Conservation (phyloP, 64 coral and sea anemone species). For the Pachyseris speciosa region DNA sequence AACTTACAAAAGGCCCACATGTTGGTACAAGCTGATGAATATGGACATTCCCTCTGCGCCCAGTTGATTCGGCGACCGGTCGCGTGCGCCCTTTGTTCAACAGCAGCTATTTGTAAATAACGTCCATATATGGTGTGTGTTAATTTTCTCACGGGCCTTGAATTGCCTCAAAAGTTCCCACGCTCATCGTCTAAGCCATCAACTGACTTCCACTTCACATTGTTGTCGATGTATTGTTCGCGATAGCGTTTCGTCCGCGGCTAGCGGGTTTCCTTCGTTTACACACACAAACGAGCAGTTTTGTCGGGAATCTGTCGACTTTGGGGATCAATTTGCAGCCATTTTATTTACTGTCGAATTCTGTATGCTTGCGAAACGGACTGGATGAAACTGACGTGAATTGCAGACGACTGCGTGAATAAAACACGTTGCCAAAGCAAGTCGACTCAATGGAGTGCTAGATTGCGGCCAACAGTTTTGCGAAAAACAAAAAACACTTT, state of each 20-base stretch:
- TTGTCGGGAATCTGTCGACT: neutral
- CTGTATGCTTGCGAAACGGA: neutral
- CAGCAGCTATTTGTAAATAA: constrained; percentile 83
- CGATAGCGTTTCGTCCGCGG: constrained; percentile 42
- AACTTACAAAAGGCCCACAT: constrained; percentile 80
- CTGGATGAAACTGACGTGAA: neutral
- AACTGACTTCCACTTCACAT: constrained; percentile 73
- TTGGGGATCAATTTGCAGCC: neutral
- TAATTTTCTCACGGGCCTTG: constrained; percentile 98
- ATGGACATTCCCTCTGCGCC: constrained; percentile 76
- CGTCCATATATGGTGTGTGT: constrained; percentile 93
- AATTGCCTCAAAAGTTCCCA: constrained; percentile 98
- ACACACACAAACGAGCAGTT: neutral
- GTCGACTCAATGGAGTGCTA: constrained; percentile 26
- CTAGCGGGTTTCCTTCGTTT: constrained; percentile 7
- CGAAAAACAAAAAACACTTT: neutral
- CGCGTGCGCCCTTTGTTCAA: constrained; percentile 93
- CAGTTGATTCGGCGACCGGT: constrained; percentile 76
- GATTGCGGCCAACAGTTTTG: neutral
- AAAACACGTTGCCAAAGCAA: constrained; percentile 7
- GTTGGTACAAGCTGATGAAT: constrained; percentile 68
- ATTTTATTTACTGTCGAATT: constrained; percentile 20
- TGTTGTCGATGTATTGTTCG: constrained; percentile 84
- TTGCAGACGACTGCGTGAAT: neutral
- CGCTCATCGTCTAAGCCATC: constrained; percentile 81